These are phyloP conservation scores for Chrysomela aeneicollis DNA, from an alignment of 2,888 invertebrate species.

Conservation along the genomic window DNA sequence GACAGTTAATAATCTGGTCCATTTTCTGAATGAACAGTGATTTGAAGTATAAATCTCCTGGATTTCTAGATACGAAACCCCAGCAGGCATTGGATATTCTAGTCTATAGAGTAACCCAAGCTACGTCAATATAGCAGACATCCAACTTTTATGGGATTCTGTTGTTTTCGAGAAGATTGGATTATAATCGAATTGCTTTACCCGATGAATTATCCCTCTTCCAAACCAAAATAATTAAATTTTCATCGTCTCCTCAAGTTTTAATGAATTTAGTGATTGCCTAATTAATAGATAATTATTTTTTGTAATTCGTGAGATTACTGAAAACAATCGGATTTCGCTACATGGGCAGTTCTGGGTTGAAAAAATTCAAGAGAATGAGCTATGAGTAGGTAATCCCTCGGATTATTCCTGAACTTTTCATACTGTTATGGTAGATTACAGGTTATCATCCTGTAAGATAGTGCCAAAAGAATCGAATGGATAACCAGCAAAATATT, in stretches of 20 bases:
- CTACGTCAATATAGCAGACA: slow-evolving; percentile 14
- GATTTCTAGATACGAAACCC: not conserved
- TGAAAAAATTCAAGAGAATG: not conserved
- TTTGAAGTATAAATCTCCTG: not conserved
- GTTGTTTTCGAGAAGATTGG: slow-evolving; percentile 31
- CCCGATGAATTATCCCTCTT: slow-evolving; percentile 31
- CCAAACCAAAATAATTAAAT: slow-evolving; percentile 24
- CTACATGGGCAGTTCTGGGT: not conserved
- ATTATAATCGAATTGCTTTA: slow-evolving; percentile 32
- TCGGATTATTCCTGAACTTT: not conserved
- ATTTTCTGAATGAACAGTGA: not conserved
- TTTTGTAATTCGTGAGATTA: slow-evolving; percentile 17
- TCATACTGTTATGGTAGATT: no score
- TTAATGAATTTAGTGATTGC: slow-evolving; percentile 22
- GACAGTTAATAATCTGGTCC: not conserved
- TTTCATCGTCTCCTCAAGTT: slow-evolving; percentile 13
- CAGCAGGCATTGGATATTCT: not conserved
- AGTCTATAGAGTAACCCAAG: not conserved
- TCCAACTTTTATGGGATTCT: slow-evolving; percentile 25
- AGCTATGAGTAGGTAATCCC: not conserved
- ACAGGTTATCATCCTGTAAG: no score
- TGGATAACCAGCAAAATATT: no score
- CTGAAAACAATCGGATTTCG: slow-evolving; percentile 4
- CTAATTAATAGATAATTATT: slow-evolving; percentile 18
- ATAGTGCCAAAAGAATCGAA: no score